Conservation (phyloP, 92 coral and sea anemone genomes). For the Meandrina meandrites region DNA sequence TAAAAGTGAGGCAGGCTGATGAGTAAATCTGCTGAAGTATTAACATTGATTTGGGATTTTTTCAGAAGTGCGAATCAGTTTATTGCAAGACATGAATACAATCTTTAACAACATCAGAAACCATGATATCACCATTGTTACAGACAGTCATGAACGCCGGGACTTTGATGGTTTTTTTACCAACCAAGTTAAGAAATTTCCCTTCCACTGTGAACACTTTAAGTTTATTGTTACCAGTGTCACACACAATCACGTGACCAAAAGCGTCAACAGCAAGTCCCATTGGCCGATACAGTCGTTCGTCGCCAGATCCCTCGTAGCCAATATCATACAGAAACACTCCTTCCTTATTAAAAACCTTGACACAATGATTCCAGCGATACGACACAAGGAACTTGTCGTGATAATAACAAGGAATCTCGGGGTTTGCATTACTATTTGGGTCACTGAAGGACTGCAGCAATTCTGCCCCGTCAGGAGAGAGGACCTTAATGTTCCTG, state of each 20-base stretch:
- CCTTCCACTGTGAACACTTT: slow-evolving; percentile 20
- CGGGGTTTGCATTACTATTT: neutral
- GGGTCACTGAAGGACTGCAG: slow-evolving; percentile 23
- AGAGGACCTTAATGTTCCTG: slow-evolving; percentile 26
- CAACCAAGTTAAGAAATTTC: neutral
- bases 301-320: slow-evolving; percentile 24
- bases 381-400: slow-evolving; percentile 22
- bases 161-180: neutral
- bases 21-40: too few relatives aligned
- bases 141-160: neutral
- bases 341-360: slow-evolving; percentile 58
- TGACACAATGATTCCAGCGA: slow-evolving; percentile 26
- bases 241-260: slow-evolving; percentile 55
- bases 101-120: neutral
- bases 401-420: slow-evolving; percentile 3
- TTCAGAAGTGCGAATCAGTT: neutral
- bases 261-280: slow-evolving; percentile 61
- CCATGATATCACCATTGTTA: neutral
- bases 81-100: slow-evolving; percentile 1
- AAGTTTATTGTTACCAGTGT: neutral
- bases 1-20: too few relatives aligned
- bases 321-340: slow-evolving; percentile 47
- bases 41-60: too few relatives aligned
- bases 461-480: slow-evolving; percentile 17
- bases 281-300: slow-evolving; percentile 33